Conservation (phyloP, 2,888 invertebrate species). For the Nebria salina region DNA sequence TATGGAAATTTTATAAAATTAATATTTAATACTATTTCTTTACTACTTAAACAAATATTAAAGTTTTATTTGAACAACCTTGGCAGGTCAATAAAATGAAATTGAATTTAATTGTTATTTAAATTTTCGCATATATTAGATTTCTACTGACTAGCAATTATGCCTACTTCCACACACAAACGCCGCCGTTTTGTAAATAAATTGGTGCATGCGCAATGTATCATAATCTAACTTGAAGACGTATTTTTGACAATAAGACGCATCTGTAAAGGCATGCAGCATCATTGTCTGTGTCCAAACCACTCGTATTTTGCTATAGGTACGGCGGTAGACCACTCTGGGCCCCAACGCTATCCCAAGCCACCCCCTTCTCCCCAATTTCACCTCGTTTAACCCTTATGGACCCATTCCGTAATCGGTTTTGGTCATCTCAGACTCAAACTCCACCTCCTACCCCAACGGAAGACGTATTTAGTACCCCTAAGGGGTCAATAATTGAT, state of each 20-base stretch:
- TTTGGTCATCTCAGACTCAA: constrained; percentile 53
- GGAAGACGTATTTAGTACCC: constrained; percentile 53
- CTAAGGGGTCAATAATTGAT: constrained; percentile 48
- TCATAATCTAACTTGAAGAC: background rate
- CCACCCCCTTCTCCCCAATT: constrained; percentile 52
- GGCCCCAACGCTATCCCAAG: constrained; percentile 61
- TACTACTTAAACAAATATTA: too few species aligned
- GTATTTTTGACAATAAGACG: background rate
- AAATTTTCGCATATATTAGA: background rate
- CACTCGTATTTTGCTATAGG: constrained; percentile 63
- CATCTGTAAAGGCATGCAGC: background rate
- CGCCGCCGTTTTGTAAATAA: background rate
- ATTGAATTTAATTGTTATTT: background rate
- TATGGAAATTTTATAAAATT: background rate
- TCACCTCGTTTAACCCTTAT: constrained; percentile 54
- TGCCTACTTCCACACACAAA: background rate
- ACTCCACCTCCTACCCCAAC: constrained; percentile 41
- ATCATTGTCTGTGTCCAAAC: background rate
- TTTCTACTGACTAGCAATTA: background rate
- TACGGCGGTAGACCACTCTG: constrained; percentile 70
- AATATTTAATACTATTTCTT: too few species aligned
- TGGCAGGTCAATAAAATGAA: too few species aligned
- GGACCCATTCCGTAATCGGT: constrained; percentile 55
- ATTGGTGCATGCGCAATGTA: background rate
- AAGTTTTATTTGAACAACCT: too few species aligned